Evolutionary conservation across 1,140 invertebrate species (phyloP).

Genomic region (Lerema accius): DNA sequence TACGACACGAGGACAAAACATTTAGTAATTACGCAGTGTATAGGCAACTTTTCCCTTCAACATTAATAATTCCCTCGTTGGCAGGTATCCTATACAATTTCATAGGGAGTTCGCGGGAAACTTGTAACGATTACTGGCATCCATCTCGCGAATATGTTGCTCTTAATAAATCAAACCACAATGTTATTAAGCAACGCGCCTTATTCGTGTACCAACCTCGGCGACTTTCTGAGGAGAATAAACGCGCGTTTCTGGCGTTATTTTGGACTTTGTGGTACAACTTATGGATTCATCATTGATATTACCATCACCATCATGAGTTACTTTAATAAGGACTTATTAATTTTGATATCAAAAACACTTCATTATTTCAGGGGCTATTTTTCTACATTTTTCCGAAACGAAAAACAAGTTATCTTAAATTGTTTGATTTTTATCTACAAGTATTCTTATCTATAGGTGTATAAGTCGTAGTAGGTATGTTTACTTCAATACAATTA

Average conservation of each 20-base stretch:
- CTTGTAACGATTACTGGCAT: constrained; percentile 42
- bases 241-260: neutral
- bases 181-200: constrained; percentile 41
- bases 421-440: no score
- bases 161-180: constrained; percentile 44
- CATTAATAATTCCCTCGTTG: constrained; percentile 32
- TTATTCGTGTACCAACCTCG: constrained; percentile 26
- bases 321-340: no score
- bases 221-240: constrained; percentile 22
- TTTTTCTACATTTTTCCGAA: no score
- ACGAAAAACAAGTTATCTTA: no score
- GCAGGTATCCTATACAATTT: constrained; percentile 34
- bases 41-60: constrained; percentile 25
- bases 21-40: constrained; percentile 29
- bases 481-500: no score
- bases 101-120: constrained; percentile 30
- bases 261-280: no score
- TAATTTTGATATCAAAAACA: no score
- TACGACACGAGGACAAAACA: constrained; percentile 29
- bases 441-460: no score
- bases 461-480: no score
- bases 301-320: no score
- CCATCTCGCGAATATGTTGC: constrained; percentile 39
- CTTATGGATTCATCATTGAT: no score
- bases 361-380: no score